Evolutionary conservation across 30 jellyfish, hydroid and myxozoan species (phyloP).

Genomic region (Turritopsis rubra): DNA sequence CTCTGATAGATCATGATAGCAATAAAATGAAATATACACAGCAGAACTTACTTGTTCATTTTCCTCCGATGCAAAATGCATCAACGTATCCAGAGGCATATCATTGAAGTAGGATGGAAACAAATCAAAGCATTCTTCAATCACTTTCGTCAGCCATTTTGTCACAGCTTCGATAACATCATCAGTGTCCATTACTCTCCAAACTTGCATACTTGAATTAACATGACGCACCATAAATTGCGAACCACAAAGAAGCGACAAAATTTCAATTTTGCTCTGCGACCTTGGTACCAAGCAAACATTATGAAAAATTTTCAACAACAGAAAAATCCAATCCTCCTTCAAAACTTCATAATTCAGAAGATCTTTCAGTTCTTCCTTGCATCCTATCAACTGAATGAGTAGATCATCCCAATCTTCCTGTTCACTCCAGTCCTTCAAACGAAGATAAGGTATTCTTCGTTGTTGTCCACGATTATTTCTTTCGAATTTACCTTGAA

Average conservation of each 20-base stretch:
- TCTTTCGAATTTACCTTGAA: too few species aligned
- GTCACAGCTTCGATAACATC: not conserved
- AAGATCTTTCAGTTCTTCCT: too few species aligned
- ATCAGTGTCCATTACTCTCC: not conserved
- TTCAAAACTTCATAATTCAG: too few species aligned
- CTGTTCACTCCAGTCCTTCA: not conserved
- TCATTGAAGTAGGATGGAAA: conserved; percentile 1
- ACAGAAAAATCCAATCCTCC: not conserved
- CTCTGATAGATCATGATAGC: not conserved
- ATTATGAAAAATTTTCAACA: not conserved
- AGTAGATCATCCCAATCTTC: not conserved
- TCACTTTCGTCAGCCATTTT: not conserved
- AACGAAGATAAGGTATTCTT: too few species aligned
- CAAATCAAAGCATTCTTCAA: not conserved
- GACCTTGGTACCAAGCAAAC: not conserved
- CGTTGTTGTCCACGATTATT: too few species aligned
- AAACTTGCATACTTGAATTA: not conserved
- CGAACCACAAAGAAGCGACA: not conserved
- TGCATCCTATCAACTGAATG: too few species aligned
- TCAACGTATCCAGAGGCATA: not conserved
- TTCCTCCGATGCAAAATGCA: not conserved
- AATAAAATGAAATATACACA: not conserved
- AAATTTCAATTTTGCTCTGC: not conserved
- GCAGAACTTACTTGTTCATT: not conserved
- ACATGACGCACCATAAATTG: not conserved